These are phyloP conservation scores for Halotydeus destructor DNA, from an alignment of 1,140 invertebrate genomes.

Conservation along the genomic window DNA sequence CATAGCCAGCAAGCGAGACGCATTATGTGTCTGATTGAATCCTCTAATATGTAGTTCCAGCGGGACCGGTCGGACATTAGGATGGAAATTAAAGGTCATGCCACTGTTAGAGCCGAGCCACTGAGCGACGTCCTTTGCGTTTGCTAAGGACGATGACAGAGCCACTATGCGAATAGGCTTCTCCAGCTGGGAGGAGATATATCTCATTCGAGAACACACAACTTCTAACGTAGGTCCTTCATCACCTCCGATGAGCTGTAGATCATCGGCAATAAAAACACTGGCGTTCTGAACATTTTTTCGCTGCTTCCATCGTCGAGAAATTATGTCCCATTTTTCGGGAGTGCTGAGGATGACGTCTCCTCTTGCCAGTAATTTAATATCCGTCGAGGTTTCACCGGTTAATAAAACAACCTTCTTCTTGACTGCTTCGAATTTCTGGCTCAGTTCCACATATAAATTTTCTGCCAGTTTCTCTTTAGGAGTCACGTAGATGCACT, in stretches of 20 bases:
- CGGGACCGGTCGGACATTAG: slow-evolving; percentile 81
- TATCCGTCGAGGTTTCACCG: slow-evolving; percentile 89
- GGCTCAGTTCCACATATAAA: slow-evolving; percentile 71
- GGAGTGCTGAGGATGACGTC: slow-evolving; percentile 90
- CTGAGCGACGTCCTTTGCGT: slow-evolving; percentile 82
- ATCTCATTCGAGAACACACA: slow-evolving; percentile 88
- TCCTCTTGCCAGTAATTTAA: slow-evolving; percentile 55
- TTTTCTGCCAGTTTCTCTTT: slow-evolving; percentile 77
- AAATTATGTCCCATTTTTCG: slow-evolving; percentile 97
- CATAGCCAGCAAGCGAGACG: slow-evolving; percentile 85
- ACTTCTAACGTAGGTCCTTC: slow-evolving; percentile 74
- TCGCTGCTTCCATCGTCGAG: slow-evolving; percentile 90
- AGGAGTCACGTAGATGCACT: slow-evolving; percentile 80
- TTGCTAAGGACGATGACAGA: slow-evolving; percentile 74
- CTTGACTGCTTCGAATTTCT: slow-evolving; percentile 62
- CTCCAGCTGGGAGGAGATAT: slow-evolving; percentile 90
- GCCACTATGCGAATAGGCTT: slow-evolving; percentile 85
- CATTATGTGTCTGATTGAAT: slow-evolving; percentile 93
- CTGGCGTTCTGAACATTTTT: slow-evolving; percentile 95
- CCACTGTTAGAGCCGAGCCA: slow-evolving; percentile 88
- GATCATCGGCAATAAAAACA: slow-evolving; percentile 89
- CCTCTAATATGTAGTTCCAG: slow-evolving; percentile 88
- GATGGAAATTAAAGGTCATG: slow-evolving; percentile 93
- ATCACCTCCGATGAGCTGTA: slow-evolving; percentile 46
- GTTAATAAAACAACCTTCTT: slow-evolving; percentile 80